These are phyloP conservation scores for Onychomys arenicola DNA, from an alignment of 2,797 vertebrate genomes.

Conservation along the genomic window DNA sequence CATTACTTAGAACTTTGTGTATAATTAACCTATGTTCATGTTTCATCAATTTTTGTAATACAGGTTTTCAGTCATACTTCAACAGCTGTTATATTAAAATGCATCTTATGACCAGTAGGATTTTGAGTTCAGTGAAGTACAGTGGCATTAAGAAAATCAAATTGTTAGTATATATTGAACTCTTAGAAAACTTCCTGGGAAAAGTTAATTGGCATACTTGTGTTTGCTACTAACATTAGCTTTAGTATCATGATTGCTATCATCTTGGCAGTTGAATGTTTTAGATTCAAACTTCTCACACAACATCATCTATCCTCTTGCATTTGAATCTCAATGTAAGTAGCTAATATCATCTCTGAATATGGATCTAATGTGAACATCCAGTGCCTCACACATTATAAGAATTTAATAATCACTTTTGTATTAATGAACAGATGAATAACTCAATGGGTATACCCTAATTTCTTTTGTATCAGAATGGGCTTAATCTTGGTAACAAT, in stretches of 20 bases:
- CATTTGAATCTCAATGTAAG: conserved; percentile 23
- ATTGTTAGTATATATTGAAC: neutral
- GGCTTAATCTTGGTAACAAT: conserved; percentile 30
- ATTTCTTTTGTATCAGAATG: neutral
- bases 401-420: neutral
- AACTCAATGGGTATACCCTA: neutral
- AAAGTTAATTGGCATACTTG: neutral
- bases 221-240: neutral
- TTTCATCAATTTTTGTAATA: conserved; percentile 12
- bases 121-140: conserved; percentile 33
- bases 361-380: neutral
- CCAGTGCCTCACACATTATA: conserved; percentile 8
- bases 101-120: neutral
- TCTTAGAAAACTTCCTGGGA: neutral
- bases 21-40: neutral
- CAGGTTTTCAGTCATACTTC: neutral
- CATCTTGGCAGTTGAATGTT: neutral
- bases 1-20: conserved; percentile 5
- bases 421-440: conserved; percentile 23
- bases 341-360: conserved; percentile 28
- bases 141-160: neutral
- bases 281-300: conserved; percentile 27
- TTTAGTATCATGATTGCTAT: neutral
- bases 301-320: conserved; percentile 36
- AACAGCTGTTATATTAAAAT: conserved; percentile 34